A percentile compares a stretch with the other conserved stretches of the same genome.
Conservation (phyloP, 2,797 vertebrate species). For the Sciurus carolinensis region DNA sequence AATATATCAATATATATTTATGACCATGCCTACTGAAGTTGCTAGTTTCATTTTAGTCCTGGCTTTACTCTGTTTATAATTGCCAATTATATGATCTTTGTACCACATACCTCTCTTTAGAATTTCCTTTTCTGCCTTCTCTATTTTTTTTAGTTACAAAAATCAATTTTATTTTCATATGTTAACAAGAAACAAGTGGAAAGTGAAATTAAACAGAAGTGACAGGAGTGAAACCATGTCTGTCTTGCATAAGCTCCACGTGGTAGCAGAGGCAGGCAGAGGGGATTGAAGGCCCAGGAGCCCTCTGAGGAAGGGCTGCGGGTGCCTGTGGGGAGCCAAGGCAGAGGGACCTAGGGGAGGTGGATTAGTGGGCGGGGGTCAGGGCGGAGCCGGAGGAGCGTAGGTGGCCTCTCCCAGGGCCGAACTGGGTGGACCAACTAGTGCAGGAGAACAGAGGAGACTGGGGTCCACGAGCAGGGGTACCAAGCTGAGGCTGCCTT, state of each 20-base stretch:
- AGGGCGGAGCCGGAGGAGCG: background rate
- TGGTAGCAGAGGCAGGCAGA: background rate
- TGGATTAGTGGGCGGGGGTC: fast-evolving
- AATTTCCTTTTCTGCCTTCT: conserved; percentile 5
- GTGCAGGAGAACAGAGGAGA: background rate
- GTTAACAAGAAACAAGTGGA: background rate
- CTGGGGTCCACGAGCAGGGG: fast-evolving
- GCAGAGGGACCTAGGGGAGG: fast-evolving
- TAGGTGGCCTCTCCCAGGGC: background rate
- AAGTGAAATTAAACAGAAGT: background rate
- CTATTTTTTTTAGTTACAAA: background rate
- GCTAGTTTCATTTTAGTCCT: conserved; percentile 26
- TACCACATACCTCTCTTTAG: background rate
- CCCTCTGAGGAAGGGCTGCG: fast-evolving
- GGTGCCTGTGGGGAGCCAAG: background rate
- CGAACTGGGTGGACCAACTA: fast-evolving
- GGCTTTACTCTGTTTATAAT: conserved; percentile 9
- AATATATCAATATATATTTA: background rate
- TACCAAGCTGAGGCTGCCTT: background rate
- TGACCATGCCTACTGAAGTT: conserved; percentile 29
- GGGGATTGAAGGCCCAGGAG: background rate
- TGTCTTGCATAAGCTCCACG: background rate
- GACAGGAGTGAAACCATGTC: background rate
- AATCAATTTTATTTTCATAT: background rate
- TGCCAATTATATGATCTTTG: background rate